A percentile compares a stretch with the other conserved stretches of the same genome.
phyloP scores from a whole-genome alignment of 2,888 invertebrate species.

The Macaria notata region DNA sequence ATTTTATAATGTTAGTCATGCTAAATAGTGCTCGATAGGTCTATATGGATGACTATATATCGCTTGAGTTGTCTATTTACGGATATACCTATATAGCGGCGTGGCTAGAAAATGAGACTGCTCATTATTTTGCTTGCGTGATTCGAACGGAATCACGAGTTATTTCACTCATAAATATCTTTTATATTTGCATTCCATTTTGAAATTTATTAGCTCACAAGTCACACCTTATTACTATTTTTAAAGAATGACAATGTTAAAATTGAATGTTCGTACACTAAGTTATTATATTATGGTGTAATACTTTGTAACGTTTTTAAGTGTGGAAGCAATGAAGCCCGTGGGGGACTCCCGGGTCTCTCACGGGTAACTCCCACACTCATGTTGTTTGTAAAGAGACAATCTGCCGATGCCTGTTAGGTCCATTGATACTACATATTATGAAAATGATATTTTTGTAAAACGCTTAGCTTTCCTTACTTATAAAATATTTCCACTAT shows the following conservation, averaged over 20 bases:
- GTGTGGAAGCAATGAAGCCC: slow-evolving; percentile 20
- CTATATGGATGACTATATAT: slow-evolving; percentile 11
- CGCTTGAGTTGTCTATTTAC: slow-evolving; percentile 31
- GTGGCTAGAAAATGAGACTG: slow-evolving; percentile 32
- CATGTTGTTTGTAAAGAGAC: slow-evolving; percentile 35
- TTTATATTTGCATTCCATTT: slow-evolving; percentile 35
- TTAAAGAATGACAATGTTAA: slow-evolving; percentile 2
- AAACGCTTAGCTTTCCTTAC: slow-evolving; percentile 80
- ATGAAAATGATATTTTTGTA: slow-evolving; percentile 76
- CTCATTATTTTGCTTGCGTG: slow-evolving; percentile 29
- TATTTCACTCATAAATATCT: slow-evolving; percentile 19
- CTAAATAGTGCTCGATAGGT: slow-evolving; percentile 11
- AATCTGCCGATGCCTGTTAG: slow-evolving; percentile 62
- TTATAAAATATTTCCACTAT: slow-evolving; percentile 75
- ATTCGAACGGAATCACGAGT: slow-evolving; percentile 19
- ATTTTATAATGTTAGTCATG: slow-evolving; percentile 12
- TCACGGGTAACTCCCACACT: slow-evolving; percentile 11
- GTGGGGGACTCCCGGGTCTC: background rate
- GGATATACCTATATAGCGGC: slow-evolving; percentile 31
- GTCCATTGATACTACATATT: slow-evolving; percentile 60
- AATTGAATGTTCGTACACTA: slow-evolving; percentile 15
- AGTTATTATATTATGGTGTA: slow-evolving; percentile 7
- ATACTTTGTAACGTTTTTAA: slow-evolving; percentile 19
- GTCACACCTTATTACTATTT: slow-evolving; percentile 17
- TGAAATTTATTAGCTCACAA: slow-evolving; percentile 23